phyloP scores from a whole-genome alignment of 1,140 invertebrate genomes.

The Trichogramma pretiosum region DNA sequence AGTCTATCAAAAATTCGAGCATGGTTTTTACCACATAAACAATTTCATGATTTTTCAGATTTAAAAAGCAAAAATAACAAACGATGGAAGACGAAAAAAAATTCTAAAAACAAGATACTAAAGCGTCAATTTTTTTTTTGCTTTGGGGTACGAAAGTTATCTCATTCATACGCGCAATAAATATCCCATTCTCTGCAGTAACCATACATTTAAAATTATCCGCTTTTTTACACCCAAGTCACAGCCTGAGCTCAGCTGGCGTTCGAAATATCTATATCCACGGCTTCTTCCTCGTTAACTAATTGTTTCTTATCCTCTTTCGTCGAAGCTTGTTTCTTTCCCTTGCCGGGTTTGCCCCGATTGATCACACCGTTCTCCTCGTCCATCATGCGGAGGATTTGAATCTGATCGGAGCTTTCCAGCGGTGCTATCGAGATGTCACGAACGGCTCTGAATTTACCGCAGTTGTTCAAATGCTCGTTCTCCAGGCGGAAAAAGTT shows the following conservation, averaged over 20 bases:
- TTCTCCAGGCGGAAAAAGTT: conserved; percentile 99
- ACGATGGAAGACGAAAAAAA: no score
- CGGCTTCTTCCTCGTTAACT: conserved; percentile 48
- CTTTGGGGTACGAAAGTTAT: no score
- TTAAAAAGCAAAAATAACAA: no score
- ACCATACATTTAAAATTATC: no score
- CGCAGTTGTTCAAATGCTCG: conserved; percentile 99
- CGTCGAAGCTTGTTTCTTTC: conserved; percentile 39
- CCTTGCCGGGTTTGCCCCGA: conserved; percentile 51
- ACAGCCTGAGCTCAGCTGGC: conserved; percentile 41
- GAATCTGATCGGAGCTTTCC: conserved; percentile 83
- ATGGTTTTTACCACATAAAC: no score
- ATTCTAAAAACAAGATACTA: no score
- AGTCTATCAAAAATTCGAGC: no score
- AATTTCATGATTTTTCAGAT: no score
- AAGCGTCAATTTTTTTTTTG: no score
- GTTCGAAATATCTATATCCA: conserved; percentile 43
- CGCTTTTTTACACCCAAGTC: no score
- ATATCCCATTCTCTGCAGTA: no score
- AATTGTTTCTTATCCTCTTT: conserved; percentile 49
- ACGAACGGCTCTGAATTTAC: conserved; percentile 95
- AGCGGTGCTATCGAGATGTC: conserved; percentile 97
- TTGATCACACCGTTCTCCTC: conserved; percentile 80
- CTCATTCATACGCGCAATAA: no score
- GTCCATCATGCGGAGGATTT: conserved; percentile 93